These are phyloP conservation scores for Apostichopus leukothele DNA, from an alignment of 53 echinoderm and acorn worm genomes.

Conservation along the genomic window DNA sequence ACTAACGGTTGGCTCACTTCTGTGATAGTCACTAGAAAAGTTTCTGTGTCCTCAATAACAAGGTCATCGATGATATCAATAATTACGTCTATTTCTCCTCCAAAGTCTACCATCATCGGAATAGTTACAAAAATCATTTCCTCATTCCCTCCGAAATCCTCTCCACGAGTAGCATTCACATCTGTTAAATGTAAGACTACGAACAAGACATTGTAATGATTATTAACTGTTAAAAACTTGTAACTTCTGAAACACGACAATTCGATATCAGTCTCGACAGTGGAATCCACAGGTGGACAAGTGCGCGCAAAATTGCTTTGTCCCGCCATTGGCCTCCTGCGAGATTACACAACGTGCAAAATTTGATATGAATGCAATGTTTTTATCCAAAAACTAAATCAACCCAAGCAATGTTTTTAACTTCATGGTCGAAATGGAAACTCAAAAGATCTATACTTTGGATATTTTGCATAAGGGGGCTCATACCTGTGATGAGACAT, in stretches of 20 bases:
- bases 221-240: not conserved
- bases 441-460: too few relatives aligned
- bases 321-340: not conserved
- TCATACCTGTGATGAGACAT: too few relatives aligned
- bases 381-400: too few relatives aligned
- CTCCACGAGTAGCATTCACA: not conserved
- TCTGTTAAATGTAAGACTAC: not conserved
- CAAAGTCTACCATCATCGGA: not conserved
- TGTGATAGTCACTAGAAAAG: not conserved
- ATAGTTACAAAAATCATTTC: not conserved
- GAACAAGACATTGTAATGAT: not conserved
- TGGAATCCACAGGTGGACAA: not conserved
- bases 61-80: not conserved
- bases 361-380: too few relatives aligned
- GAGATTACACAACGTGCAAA: not conserved
- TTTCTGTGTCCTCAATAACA: not conserved
- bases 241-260: not conserved
- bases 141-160: not conserved
- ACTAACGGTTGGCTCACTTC: not conserved
- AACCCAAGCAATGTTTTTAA: too few relatives aligned
- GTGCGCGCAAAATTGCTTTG: not conserved
- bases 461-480: too few relatives aligned
- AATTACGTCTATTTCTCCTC: not conserved
- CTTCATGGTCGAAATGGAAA: too few relatives aligned
- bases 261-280: too few relatives aligned